phyloP scores from a whole-genome alignment of 2,888 invertebrate genomes.

The Sphaerophoria taeniata region DNA sequence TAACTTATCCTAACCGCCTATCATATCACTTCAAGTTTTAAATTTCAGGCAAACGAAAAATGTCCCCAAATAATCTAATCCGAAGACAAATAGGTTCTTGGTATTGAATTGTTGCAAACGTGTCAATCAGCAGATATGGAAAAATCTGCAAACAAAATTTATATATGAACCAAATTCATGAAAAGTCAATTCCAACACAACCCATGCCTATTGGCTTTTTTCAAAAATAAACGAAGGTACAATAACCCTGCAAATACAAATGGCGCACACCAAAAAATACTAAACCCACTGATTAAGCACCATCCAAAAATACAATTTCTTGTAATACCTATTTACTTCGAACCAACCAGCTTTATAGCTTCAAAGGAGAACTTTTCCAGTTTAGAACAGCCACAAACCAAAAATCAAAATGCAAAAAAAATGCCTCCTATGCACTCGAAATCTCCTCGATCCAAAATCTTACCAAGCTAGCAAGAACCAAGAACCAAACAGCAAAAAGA shows the following conservation, averaged over 20 bases:
- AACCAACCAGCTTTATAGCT: conserved; percentile 2
- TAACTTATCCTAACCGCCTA: too few relatives aligned
- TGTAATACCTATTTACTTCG: too few relatives aligned
- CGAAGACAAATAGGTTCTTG: not conserved
- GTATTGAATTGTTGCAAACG: too few relatives aligned
- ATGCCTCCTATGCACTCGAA: conserved; percentile 45
- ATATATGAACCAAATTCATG: too few relatives aligned
- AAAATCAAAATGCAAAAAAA: conserved; percentile 18
- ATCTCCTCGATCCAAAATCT: conserved; percentile 22
- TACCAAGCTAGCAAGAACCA: conserved; percentile 25
- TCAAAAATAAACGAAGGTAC: not conserved
- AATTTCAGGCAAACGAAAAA: too few relatives aligned
- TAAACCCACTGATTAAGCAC: conserved; percentile 37
- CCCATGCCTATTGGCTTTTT: too few relatives aligned
- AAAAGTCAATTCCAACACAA: too few relatives aligned
- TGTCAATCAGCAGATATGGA: too few relatives aligned
- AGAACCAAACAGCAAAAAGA: conserved; percentile 1
- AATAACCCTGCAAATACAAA: not conserved
- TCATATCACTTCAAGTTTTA: too few relatives aligned
- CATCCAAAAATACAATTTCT: conserved; percentile 27
- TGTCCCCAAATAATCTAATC: not conserved
- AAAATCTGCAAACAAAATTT: too few relatives aligned
- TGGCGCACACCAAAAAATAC: too few relatives aligned
- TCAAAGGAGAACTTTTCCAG: conserved; percentile 29
- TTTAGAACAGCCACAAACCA: conserved; percentile 36